Evolutionary conservation across 1,140 invertebrate genomes (phyloP).

Genomic region (Atopsyche davidsoni): DNA sequence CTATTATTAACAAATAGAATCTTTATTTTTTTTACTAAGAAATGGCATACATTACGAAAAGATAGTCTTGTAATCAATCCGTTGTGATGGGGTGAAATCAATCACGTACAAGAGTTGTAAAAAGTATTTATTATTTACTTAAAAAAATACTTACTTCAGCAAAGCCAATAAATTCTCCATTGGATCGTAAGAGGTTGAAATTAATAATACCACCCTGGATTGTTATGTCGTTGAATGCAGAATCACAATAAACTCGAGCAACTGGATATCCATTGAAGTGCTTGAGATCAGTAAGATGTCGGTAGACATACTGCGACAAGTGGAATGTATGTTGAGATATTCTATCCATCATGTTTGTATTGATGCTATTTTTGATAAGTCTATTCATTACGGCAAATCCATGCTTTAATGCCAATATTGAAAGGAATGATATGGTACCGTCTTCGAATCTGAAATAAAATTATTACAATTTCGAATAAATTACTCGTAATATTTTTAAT

Average conservation of each 20-base stretch:
- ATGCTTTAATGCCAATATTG: conserved; percentile 73
- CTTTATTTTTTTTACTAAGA: conserved; percentile 18
- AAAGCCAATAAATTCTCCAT: conserved; percentile 80
- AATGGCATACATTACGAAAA: background rate
- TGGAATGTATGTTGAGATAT: conserved; percentile 71
- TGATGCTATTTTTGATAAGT: conserved; percentile 44
- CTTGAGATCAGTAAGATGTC: conserved; percentile 54
- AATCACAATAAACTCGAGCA: conserved; percentile 67
- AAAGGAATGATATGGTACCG: conserved; percentile 84
- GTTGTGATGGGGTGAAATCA: no score
- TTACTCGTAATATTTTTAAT: no score
- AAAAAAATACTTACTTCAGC: conserved; percentile 63
- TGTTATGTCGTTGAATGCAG: conserved; percentile 54
- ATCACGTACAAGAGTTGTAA: no score
- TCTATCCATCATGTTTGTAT: conserved; percentile 55
- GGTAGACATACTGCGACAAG: conserved; percentile 68
- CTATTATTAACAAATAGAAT: no score
- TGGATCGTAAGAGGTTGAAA: conserved; percentile 77
- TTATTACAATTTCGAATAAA: conserved; percentile 15
- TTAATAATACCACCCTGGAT: conserved; percentile 81
- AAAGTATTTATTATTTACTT: no score
- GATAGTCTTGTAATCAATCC: no score
- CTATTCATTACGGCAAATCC: conserved; percentile 68
- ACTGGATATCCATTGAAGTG: conserved; percentile 72
- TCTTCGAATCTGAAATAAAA: conserved; percentile 79